A percentile compares a stretch with the other conserved stretches of the same genome.
Conservation (phyloP, 2,113 vertebrate species). For the Apeltes quadracus region DNA sequence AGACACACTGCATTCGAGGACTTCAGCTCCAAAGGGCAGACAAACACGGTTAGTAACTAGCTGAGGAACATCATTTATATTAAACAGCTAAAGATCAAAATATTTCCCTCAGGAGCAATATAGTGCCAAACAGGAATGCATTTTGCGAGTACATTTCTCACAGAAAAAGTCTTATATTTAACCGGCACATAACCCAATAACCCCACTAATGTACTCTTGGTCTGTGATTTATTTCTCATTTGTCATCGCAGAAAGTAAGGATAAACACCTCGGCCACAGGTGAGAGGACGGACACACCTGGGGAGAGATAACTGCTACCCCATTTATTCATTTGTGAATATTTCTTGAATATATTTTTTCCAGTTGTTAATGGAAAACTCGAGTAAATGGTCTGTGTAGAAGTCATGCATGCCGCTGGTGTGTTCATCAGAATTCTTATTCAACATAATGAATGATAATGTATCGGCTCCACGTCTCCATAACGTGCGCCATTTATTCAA, state of each 20-base stretch:
- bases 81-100: neutral
- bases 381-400: neutral
- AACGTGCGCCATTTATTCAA: neutral
- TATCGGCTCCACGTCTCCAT: neutral
- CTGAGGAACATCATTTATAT: neutral
- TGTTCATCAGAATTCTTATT: neutral
- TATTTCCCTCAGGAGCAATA: neutral
- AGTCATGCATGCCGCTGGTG: neutral
- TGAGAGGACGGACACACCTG: conserved; percentile 24
- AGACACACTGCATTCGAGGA: neutral
- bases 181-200: conserved; percentile 58
- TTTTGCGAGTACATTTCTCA: neutral
- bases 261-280: conserved; percentile 38
- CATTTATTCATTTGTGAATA: conserved; percentile 43
- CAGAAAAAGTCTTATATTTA: conserved; percentile 56
- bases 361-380: neutral
- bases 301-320: conserved; percentile 47
- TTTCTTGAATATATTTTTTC: conserved; percentile 29
- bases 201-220: conserved; percentile 57
- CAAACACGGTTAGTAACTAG: neutral
- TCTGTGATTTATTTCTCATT: conserved; percentile 67
- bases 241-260: conserved; percentile 61
- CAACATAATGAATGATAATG: neutral
- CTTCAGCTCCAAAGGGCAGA: neutral
- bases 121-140: neutral